Evolutionary conservation across 2,113 vertebrate genomes (phyloP).

Genomic region (Xerus inauris): DNA sequence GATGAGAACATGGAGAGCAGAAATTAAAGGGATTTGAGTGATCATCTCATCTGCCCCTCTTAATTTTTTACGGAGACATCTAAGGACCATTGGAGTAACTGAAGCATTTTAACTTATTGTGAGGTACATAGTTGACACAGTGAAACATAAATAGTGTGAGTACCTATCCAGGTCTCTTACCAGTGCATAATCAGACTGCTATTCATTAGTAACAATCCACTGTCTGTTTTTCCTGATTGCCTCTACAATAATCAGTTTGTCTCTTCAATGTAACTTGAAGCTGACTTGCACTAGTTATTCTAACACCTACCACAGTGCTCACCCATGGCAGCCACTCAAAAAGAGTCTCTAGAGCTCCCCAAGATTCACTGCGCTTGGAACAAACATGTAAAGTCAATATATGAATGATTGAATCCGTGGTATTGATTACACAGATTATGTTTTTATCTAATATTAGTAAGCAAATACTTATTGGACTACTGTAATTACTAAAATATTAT

Average conservation of each 20-base stretch:
- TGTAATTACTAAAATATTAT: not conserved
- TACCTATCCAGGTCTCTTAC: not conserved
- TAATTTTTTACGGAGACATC: not conserved
- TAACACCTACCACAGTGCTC: not conserved
- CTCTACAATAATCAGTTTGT: not conserved
- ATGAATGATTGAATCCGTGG: not conserved
- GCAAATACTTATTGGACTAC: not conserved
- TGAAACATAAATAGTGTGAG: not conserved
- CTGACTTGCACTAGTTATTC: not conserved
- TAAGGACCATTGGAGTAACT: not conserved
- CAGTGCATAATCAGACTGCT: not conserved
- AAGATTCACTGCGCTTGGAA: not conserved
- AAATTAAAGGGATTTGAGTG: not conserved
- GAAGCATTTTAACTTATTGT: not conserved
- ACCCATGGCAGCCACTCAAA: not conserved
- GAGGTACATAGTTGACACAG: not conserved
- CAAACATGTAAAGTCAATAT: not conserved
- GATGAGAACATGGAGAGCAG: not conserved
- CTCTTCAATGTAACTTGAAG: not conserved
- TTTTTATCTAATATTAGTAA: not conserved
- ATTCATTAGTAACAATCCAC: not conserved
- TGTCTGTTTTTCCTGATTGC: not conserved
- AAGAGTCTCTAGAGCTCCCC: not conserved
- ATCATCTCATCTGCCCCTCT: not conserved
- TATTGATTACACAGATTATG: not conserved